Base-by-base conservation (phyloP, 2,797 vertebrate species). In the Argyrosomus regius region DNA sequence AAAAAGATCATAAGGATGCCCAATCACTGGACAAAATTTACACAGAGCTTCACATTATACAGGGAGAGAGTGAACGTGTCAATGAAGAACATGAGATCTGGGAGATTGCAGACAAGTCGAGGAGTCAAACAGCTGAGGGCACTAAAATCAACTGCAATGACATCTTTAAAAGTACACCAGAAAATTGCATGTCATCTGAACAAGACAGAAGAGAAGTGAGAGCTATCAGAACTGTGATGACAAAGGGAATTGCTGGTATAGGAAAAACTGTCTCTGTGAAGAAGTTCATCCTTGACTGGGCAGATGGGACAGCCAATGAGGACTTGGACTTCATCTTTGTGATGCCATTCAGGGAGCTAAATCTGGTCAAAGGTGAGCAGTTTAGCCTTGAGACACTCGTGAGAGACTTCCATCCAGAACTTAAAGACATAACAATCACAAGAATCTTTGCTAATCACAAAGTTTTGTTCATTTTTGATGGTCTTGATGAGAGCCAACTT, bases 201-300 rank as follows among this genome's bases (percentile, higher is more conserved):
- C 3, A 43, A 45, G 63, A 43, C 1, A 12, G 16, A 48, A 6
- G 62, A 10, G 17, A 75, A 0, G 1, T 11, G 9, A 63, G 0
- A 57, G 2, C 26, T 6, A 46, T 83, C 0, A 39, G 17, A 70
- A 83, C 76, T 16, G 83, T 91, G 45, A 83, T 91, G 61, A 92
- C 89, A 31, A 90, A 85, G 46, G 89, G 89, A 12, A 63, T 92
- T 0, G 91, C 89, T 18, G 91, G 91, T 26, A 92, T 91, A 43
- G 88, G 88, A 52, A 89, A 90, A 81, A 88, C 89, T 1, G 64
- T 89, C 20, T 88, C 81, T 3, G 82, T 88, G 4, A 88, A 88
- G 80, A 92, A 91, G 78, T 91, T 90, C 13, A 78, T 91, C 46
- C 84, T 91, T 22, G 89, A 90, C 63, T 92, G 91, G 91, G 78